These are phyloP conservation scores for Lithophane socia DNA, from an alignment of 2,888 invertebrate species.

Conservation along the genomic window DNA sequence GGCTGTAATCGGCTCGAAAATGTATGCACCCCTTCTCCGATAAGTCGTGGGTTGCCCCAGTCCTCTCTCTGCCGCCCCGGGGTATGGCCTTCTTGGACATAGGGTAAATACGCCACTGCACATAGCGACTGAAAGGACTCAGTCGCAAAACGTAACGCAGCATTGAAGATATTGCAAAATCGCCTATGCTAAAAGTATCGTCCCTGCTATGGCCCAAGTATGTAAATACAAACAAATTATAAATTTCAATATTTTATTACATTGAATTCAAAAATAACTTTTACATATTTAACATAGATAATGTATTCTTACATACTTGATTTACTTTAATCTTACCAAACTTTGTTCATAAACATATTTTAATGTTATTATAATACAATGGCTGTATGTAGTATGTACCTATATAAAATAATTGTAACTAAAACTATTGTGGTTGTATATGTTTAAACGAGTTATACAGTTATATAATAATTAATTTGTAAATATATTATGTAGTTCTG, in stretches of 20 bases:
- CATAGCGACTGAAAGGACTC: not conserved
- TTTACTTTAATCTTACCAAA: constrained; percentile 75
- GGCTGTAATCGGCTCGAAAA: too few relatives aligned
- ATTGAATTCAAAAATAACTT: constrained; percentile 84
- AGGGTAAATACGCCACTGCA: too few relatives aligned
- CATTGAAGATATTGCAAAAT: not conserved
- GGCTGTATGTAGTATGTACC: constrained; percentile 57
- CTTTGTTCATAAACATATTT: constrained; percentile 79
- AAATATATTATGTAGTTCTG: constrained; percentile 63
- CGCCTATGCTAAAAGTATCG: not conserved
- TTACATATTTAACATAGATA: constrained; percentile 66
- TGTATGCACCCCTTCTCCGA: too few relatives aligned
- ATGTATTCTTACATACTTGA: constrained; percentile 72
- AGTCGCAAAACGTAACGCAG: not conserved
- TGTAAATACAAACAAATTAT: constrained; percentile 32
- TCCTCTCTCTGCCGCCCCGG: too few relatives aligned
- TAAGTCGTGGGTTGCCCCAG: too few relatives aligned
- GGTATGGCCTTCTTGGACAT: too few relatives aligned
- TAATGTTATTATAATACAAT: constrained; percentile 78
- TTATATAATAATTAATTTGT: constrained; percentile 51
- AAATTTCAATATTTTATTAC: constrained; percentile 79
- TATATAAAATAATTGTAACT: constrained; percentile 52
- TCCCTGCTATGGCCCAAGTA: too few relatives aligned
- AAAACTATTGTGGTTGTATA: constrained; percentile 51
- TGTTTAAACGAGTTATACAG: constrained; percentile 27